Base-by-base conservation (phyloP, 2,797 vertebrate genomes). In the Phrynocephalus forsythii region DNA sequence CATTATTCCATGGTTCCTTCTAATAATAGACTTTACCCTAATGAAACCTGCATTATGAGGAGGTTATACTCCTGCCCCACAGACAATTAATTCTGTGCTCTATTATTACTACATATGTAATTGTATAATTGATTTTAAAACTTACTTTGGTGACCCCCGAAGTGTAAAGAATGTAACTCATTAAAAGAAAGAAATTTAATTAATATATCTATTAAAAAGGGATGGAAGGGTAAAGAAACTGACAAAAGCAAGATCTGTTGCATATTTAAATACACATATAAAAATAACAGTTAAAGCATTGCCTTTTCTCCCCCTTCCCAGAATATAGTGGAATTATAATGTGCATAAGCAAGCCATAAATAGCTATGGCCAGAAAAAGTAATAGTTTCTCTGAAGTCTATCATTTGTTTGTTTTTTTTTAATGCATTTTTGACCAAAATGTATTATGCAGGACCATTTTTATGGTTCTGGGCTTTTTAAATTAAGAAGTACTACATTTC, bases 91-190 rank as follows among this genome's bases (percentile, higher is more conserved):
- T 96, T 95, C 93, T 95, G 91, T 95, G 91, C 95, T 92, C 95
- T 89, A 91, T 96, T 96, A 96, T 96, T 95, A 90, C 95, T 96
- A 97, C 97, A 97, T 97, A 94, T 97, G 97, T 97, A 97, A 97
- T 96, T 97, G 96, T 96, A 96, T 96, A 97, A 98, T 97, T 97
- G 97, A 97, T 97, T 97, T 95, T 96, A 94, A 96, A 95, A 96
- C 96, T 95, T 96, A 96, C 96, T 97, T 96, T 95, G 96, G 94
- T 96, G 94, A 94, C 93, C 92, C 75, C 86, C 93, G 95, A 94
- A 95, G 92, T 91, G 88, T 94, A 96, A 95, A 92, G 85, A 48
- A 90, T 96, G 92, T 92, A 95, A 95, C 87, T 93, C 91, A 94
- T 96, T 96, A 96, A 91, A 90, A 76, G 50, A n/a, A 75, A 94